phyloP scores from a whole-genome alignment of 1,140 invertebrate species.

The Pteromalus puparum region DNA sequence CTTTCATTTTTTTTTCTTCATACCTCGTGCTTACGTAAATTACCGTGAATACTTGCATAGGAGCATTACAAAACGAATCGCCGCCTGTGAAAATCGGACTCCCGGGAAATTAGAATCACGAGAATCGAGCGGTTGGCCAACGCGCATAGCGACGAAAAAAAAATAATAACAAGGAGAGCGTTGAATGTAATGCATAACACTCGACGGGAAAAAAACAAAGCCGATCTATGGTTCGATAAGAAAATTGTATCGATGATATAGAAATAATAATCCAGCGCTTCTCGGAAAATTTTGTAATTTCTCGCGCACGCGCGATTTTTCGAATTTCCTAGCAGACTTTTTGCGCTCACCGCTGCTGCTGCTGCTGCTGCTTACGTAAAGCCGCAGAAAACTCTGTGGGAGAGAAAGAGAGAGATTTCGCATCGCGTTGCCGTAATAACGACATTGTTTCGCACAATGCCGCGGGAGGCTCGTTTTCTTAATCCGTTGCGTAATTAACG shows the following conservation, averaged over 20 bases:
- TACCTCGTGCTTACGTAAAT: not conserved
- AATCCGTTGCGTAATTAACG: not conserved
- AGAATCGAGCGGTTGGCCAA: not conserved
- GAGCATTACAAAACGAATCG: not conserved
- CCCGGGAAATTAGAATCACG: conserved; percentile 20
- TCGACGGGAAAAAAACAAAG: not conserved
- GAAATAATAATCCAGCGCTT: conserved; percentile 19
- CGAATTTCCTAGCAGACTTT: not conserved
- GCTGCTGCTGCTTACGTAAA: not conserved
- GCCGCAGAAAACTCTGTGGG: too few relatives aligned
- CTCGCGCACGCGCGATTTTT: conserved; percentile 12
- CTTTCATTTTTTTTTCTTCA: not conserved
- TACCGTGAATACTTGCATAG: not conserved
- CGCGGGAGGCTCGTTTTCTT: not conserved
- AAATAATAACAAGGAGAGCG: not conserved
- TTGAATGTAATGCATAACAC: not conserved
- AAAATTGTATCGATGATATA: not conserved
- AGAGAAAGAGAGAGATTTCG: not conserved
- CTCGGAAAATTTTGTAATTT: conserved; percentile 34
- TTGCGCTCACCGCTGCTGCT: not conserved
- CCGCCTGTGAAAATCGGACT: not conserved
- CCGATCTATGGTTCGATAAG: conserved; percentile 3
- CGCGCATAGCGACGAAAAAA: not conserved
- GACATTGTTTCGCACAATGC: not conserved
- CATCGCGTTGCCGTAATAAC: not conserved